These are phyloP conservation scores for Agrochola circellaris DNA, from an alignment of 2,888 invertebrate genomes.

Conservation along the genomic window DNA sequence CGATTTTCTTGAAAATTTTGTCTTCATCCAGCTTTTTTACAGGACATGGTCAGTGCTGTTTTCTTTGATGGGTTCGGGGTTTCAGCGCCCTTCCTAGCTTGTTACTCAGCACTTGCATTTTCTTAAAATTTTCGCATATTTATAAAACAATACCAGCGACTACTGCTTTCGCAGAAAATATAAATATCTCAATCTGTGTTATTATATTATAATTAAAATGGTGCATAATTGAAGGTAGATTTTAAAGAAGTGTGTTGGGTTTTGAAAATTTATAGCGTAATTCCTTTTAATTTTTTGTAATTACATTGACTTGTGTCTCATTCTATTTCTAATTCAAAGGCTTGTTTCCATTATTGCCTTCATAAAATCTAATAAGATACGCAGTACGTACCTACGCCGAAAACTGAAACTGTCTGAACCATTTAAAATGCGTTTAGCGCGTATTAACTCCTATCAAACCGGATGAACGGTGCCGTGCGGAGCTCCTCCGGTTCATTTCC, in stretches of 20 bases:
- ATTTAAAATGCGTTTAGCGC: slow-evolving; percentile 13
- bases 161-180: not conserved
- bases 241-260: not conserved
- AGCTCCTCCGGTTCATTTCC: slow-evolving; percentile 59
- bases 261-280: not conserved
- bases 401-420: slow-evolving; percentile 8
- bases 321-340: slow-evolving; percentile 14
- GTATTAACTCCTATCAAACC: slow-evolving; percentile 22
- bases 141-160: not conserved
- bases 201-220: not conserved
- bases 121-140: not conserved
- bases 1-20: not conserved
- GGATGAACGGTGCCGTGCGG: slow-evolving; percentile 28
- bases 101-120: not conserved
- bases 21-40: not conserved
- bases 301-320: too few species aligned
- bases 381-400: not conserved
- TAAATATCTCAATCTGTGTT: not conserved
- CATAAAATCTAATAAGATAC: slow-evolving; percentile 25
- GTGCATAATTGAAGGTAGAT: not conserved
- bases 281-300: not conserved
- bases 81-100: not conserved
- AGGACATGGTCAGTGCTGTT: not conserved
- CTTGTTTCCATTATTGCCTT: not conserved
- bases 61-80: too few species aligned